Base-by-base conservation (phyloP, 2,888 invertebrate genomes). In the Lucinisca nassula region DNA sequence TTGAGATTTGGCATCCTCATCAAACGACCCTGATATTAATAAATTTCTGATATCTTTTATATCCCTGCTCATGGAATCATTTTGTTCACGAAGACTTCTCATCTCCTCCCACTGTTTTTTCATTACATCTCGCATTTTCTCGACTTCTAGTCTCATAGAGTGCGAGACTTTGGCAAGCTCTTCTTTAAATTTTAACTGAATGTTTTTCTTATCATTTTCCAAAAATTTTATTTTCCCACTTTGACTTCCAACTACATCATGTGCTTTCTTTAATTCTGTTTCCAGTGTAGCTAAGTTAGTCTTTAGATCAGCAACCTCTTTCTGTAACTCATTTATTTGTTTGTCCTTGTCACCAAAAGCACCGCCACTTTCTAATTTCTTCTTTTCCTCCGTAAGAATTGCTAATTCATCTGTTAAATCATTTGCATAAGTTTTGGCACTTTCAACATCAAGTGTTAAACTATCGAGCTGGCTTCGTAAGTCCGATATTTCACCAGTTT, bases 111-210 rank as follows among this genome's bases (percentile, higher is more conserved):
- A 94, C 79, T 94, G 94, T 24, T 88, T 85, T 75, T 85, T 89
- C 94, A 94, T 94, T 10, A 93, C 92, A 30, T 94, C 93, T 37
- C 93, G 90, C 88, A 93, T 91, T 75, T 91, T 92, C 77, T 93
- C 93, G 0, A 94, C 91, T 75, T 94, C 94, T 17, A 87, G 40
- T 32, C 93, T 87, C 91, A 94, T 91, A 2, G 87, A 92, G 45
- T 87, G 88, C 0, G 93, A 90, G 21, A 92, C 91, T 58, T 91
- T 92, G 8, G 91, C 91, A 45, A 94, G 80, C 55, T 94, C 93
- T 14, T 93, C 94, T 78, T 93, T 93, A 77, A 94, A 93, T 76
- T 93, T 93, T 17, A 90, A 27, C 37, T 93, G 92, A 27, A 92
- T 70, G 32, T 91, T 91, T 35, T 84, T 89, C 84, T 92, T 93